Base-by-base conservation (phyloP, 2,888 invertebrate species). In the Scaptomyza polygonia region DNA sequence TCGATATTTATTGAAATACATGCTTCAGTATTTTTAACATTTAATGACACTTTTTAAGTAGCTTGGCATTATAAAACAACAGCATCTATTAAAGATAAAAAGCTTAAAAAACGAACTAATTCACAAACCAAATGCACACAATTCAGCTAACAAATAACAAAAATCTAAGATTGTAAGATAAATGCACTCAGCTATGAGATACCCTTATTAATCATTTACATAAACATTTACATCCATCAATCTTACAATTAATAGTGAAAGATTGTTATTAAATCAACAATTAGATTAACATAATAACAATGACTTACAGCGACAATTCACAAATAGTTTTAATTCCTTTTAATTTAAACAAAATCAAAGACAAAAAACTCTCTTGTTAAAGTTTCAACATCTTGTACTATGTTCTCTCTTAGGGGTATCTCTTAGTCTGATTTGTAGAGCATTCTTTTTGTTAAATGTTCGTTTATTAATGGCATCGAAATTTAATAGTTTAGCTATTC, bases 21-120 rank as follows among this genome's bases (percentile, higher is more conserved):
- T 88, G 72, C 81, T 87, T 86, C 87, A 87, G 87, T 87, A 87
- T 87, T 87, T 87, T 88, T 84, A 78, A 81, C 72, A 73, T 89
- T 76, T 79, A 86, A 87, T 73, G 71, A 72, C 72, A 80, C 69
- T 67, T 67, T 39, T 64, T 82, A 78, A 73, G 67, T 75, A 72
- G 67, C 62, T 67, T 71, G 53, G 65, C 64, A 67, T 56, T 69
- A 56, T 55, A 56, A 57, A 52, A 58, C 30, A 59, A 63, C 52
- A 58, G 29, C 45, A 63, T 42, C 40, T 47, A 56, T 32, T n/a
- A 18, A 29, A 47, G 18, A n/a, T 32, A 9, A 18, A 30, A 45
- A n/a, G 4, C 12, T 18, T n/a, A n/a, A n/a, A 8, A 48, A 52
- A 29, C 47, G 61, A 64, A 65, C 49, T 56, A 69, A 59, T 77